Evolutionary conservation across 2,888 invertebrate species (phyloP).

Genomic region (Deilephila elpenor): DNA sequence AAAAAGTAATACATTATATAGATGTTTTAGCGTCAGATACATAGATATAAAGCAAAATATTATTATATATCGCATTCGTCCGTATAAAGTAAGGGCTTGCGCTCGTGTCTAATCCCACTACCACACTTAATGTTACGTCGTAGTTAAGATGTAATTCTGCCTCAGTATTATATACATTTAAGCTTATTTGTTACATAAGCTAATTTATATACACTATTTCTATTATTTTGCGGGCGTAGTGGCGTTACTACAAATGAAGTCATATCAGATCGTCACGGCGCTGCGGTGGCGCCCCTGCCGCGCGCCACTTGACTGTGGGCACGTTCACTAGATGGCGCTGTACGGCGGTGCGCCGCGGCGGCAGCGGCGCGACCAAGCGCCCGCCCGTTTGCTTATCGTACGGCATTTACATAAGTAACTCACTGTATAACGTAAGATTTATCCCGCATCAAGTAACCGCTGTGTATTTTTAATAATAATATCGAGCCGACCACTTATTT

Average conservation of each 20-base stretch:
- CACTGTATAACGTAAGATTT: constrained; percentile 80
- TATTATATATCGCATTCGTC: constrained; percentile 85
- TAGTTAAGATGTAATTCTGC: constrained; percentile 85
- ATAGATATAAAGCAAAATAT: constrained; percentile 84
- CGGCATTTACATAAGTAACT: constrained; percentile 79
- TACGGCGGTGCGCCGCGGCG: constrained; percentile 45
- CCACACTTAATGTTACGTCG: constrained; percentile 83
- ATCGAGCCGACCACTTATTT: constrained; percentile 77
- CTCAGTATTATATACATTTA: constrained; percentile 85
- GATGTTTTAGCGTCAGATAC: constrained; percentile 85
- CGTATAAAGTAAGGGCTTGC: constrained; percentile 84
- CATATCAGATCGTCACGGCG: constrained; percentile 81
- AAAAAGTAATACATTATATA: constrained; percentile 85
- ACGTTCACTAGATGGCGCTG: constrained; percentile 46
- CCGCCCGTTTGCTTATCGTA: constrained; percentile 77
- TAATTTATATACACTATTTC: constrained; percentile 83
- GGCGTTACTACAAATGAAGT: constrained; percentile 78
- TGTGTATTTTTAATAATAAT: constrained; percentile 74
- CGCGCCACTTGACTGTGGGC: constrained; percentile 38
- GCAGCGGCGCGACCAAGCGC: constrained; percentile 59
- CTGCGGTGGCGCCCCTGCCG: constrained; percentile 58
- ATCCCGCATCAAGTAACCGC: constrained; percentile 77
- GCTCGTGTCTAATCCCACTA: constrained; percentile 84
- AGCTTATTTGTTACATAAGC: constrained; percentile 85
- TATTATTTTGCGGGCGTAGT: constrained; percentile 81